These are phyloP conservation scores for Lordiphosa collinella DNA, from an alignment of 1,140 invertebrate species.

Conservation along the genomic window DNA sequence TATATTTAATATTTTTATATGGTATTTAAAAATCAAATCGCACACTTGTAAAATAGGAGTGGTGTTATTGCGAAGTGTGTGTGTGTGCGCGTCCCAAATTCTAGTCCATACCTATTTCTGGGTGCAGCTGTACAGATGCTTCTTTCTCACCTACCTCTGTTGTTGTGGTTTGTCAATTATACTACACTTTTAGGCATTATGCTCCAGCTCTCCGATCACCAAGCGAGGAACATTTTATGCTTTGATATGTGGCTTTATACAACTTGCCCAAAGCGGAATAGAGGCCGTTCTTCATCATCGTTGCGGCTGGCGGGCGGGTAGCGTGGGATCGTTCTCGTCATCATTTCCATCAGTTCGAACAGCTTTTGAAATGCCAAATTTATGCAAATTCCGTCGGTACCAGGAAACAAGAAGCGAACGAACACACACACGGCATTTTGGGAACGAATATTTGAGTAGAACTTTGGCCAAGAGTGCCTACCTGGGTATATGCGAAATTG, in stretches of 20 bases:
- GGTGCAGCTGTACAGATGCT: no score
- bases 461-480: conserved; percentile 9
- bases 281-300: conserved; percentile 45
- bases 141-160: no score
- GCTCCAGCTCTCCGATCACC: conserved; percentile 4
- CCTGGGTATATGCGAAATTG: conserved; percentile 56
- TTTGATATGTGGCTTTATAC: conserved; percentile 44
- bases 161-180: conserved; percentile 19
- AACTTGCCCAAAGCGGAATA: conserved; percentile 21
- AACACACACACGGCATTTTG: conserved; percentile 2
- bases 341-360: conserved; percentile 70
- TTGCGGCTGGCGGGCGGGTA: conserved; percentile 8
- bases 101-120: no score
- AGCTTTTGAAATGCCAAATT: conserved; percentile 73
- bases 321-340: conserved; percentile 41
- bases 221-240: conserved; percentile 36
- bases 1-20: no score
- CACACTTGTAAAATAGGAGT: no score
- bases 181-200: conserved; percentile 19
- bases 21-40: no score
- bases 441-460: conserved; percentile 67
- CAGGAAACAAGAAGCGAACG: conserved; percentile 5
- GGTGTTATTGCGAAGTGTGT: no score
- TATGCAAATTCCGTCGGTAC: conserved; percentile 60
- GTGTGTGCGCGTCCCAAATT: no score